These are phyloP conservation scores for Macrosteles quadrilineatus DNA, from an alignment of 1,140 invertebrate species.

Conservation along the genomic window DNA sequence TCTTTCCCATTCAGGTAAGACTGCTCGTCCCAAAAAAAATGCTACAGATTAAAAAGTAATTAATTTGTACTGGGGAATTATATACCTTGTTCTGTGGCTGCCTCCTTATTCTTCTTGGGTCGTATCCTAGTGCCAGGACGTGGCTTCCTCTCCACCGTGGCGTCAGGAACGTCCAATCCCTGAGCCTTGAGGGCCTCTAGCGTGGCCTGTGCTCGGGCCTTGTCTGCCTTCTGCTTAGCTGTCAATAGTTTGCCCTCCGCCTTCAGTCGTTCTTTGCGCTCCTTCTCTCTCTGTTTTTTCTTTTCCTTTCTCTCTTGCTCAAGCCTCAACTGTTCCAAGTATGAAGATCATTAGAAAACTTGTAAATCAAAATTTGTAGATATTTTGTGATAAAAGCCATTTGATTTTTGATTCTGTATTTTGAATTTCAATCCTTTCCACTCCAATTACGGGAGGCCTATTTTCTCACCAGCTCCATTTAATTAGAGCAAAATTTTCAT, in stretches of 20 bases:
- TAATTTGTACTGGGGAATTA: too few relatives aligned
- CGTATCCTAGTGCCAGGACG: constrained; percentile 73
- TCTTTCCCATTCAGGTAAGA: too few relatives aligned
- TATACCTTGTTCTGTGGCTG: neutral
- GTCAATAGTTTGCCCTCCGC: constrained; percentile 94
- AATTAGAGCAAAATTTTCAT: too few relatives aligned
- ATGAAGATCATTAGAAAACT: too few relatives aligned
- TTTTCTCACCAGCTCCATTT: too few relatives aligned
- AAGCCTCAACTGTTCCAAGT: constrained; percentile 65
- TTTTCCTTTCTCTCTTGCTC: constrained; percentile 87
- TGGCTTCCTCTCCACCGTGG: constrained; percentile 67
- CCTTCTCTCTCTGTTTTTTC: constrained; percentile 95
- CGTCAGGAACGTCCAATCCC: constrained; percentile 68
- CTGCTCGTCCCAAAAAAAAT: too few relatives aligned
- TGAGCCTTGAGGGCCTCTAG: constrained; percentile 85
- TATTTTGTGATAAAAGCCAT: neutral
- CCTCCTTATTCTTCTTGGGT: constrained; percentile 53
- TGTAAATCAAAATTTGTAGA: too few relatives aligned
- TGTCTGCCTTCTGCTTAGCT: constrained; percentile 88
- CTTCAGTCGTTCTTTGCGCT: constrained; percentile 88
- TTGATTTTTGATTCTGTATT: too few relatives aligned
- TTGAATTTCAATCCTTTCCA: too few relatives aligned
- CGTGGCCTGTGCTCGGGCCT: constrained; percentile 82
- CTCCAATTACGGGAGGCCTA: too few relatives aligned
- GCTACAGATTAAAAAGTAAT: too few relatives aligned